Conservation (phyloP, 2,888 invertebrate species). For the Imbricaverruca yamaguchii region DNA sequence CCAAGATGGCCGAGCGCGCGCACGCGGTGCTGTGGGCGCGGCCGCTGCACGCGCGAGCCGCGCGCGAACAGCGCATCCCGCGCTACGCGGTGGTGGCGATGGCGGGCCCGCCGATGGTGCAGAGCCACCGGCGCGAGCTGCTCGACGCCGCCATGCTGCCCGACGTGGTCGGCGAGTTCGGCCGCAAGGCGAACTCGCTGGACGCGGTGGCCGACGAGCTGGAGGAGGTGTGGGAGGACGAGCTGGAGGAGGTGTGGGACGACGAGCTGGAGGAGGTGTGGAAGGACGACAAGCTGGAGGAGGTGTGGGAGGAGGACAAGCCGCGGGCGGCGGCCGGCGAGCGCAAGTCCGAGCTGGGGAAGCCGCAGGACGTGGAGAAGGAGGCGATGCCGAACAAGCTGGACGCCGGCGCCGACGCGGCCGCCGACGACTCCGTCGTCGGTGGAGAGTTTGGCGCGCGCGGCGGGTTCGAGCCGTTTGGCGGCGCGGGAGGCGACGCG, state of each 20-base stretch:
- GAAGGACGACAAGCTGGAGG: too few species aligned
- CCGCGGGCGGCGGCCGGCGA: too few species aligned
- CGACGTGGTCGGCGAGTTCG: constrained; percentile 25
- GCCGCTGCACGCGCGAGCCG: constrained; percentile 4
- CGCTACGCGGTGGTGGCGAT: constrained; percentile 27
- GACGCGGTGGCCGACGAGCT: constrained; percentile 24
- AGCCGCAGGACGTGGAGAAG: not conserved
- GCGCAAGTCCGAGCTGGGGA: too few species aligned
- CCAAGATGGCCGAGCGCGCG: not conserved
- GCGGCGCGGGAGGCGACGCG: not conserved
- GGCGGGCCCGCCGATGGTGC: not conserved
- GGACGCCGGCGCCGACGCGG: not conserved
- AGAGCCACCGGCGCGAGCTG: constrained; percentile 24
- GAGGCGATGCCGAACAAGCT: not conserved
- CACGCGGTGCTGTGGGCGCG: not conserved
- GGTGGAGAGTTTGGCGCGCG: not conserved
- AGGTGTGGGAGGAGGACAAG: too few species aligned
- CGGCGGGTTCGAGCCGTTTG: constrained; percentile 9
- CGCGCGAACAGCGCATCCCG: constrained; percentile 1
- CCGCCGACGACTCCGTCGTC: not conserved
- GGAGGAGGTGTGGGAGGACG: too few species aligned
- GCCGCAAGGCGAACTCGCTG: constrained; percentile 26
- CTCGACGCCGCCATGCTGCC: constrained; percentile 23
- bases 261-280: too few species aligned
- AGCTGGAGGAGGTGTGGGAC: too few species aligned